phyloP scores from a whole-genome alignment of 2,113 vertebrate genomes.

The Bubalus kerabau region DNA sequence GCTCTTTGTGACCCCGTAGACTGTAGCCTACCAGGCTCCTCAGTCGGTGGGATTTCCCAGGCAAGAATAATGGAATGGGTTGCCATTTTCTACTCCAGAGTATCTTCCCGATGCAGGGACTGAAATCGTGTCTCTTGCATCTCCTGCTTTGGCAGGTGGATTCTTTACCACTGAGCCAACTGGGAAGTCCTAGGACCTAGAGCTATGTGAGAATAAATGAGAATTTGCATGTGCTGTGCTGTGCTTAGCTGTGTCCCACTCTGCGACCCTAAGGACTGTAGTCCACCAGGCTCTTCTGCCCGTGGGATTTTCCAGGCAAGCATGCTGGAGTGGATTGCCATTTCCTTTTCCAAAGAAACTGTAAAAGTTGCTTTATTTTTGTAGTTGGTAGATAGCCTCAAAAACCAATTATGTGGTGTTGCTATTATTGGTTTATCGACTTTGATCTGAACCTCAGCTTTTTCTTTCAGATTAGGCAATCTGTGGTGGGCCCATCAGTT shows the following conservation, averaged over 20 bases:
- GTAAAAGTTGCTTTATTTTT: not conserved
- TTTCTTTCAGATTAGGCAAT: not conserved
- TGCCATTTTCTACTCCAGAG: not conserved
- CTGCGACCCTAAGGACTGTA: not conserved
- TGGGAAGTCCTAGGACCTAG: not conserved
- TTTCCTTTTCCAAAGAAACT: not conserved
- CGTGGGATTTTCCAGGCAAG: not conserved
- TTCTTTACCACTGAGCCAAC: not conserved
- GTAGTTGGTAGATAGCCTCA: not conserved
- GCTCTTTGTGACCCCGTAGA: not conserved
- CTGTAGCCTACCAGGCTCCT: not conserved
- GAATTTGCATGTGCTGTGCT: not conserved
- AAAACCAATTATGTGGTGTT: not conserved
- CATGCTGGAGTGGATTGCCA: not conserved
- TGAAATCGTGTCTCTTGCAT: not conserved
- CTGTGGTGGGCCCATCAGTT: not conserved
- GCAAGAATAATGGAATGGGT: not conserved
- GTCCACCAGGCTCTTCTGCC: not conserved
- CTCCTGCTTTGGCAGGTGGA: not conserved
- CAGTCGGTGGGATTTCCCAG: not conserved
- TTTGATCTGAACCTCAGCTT: not conserved
- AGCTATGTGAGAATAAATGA: not conserved
- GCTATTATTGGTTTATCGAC: not conserved
- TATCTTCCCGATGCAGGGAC: not conserved
- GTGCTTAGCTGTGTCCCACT: not conserved